A percentile compares a stretch with the other conserved stretches of the same genome.
Conservation (phyloP, 35 echinoderm and acorn worm species). For the Heliocidaris tuberculata region DNA sequence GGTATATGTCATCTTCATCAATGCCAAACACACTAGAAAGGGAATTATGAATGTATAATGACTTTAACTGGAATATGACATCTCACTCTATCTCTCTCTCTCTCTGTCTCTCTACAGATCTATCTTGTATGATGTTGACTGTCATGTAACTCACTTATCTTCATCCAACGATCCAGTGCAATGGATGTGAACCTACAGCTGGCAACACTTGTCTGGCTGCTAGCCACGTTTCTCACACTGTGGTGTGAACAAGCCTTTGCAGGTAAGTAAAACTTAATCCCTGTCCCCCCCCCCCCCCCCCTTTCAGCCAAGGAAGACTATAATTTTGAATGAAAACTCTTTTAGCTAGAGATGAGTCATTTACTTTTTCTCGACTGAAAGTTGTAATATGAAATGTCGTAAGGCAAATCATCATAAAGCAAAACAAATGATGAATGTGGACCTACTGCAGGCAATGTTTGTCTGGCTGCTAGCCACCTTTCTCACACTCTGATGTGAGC, state of each 20-base stretch:
- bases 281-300: background rate
- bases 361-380: no score
- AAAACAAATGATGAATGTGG: background rate
- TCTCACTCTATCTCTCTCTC: background rate
- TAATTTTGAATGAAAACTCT: no score
- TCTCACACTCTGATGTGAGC: background rate
- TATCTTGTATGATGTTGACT: background rate
- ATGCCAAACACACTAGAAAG: no score
- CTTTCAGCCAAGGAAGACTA: background rate
- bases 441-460: background rate
- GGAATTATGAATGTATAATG: no score
- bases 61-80: no score
- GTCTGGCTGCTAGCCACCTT: background rate
- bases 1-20: no score
- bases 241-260: slow-evolving; percentile 22
- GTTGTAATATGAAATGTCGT: no score
- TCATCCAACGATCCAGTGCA: background rate
- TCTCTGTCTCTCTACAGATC: background rate
- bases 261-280: background rate
- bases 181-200: slow-evolving; percentile 6
- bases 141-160: background rate
- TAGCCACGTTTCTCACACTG: slow-evolving; percentile 30
- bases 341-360: no score
- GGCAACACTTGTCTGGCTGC: slow-evolving; percentile 23
- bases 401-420: no score